Base-by-base conservation (phyloP, 2,113 vertebrate species). In the Haemorhous mexicanus region DNA sequence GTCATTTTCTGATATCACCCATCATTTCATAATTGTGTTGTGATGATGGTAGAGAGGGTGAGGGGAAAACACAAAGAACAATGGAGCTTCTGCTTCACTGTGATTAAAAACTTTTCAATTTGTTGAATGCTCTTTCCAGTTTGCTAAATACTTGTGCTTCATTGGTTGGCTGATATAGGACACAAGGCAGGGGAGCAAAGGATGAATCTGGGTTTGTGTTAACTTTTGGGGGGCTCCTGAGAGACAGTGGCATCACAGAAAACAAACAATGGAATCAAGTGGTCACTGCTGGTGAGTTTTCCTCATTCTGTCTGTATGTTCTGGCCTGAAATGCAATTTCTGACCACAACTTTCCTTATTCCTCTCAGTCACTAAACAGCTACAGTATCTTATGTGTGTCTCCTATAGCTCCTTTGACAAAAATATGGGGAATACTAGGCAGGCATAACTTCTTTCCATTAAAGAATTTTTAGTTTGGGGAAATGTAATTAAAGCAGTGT, bases 181-280 rank as follows among this genome's bases (percentile, higher is more conserved):
- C 8, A 37, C 10, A 24, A 26, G 0, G 0, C 8, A 7, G 13
- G 8, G 19, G 27, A 19, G 6, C 13, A 21, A 15, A 13, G 10
- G 14, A 16, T 67, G 33, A 50, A 78, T 62, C 22, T 87, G 41
- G 18, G 15, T 52, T 59, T 68, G 15, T 79, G 32, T 35, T 6
- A 35, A 13, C 13, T 76, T 59, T 82, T 83, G 16, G 5, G 15
- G 6, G 27, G 5, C 9, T 86, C n/a, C 46, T 84, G 39, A 26
- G 55, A 56, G 61, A 24, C 21, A 4, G 6, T 13, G 22, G 13
- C 6, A 5, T 35, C 1, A 3, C 16, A 59, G 16, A 59, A 47
- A 63, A 39, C 16, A 44, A 84, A 32, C 7, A 37, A 5, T 30
- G 17, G 26, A 59, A 62, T 70, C 26, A 24, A 59, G 20, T 63